These are phyloP conservation scores for Drosophila parvula DNA, from an alignment of 1,140 invertebrate species.

Conservation along the genomic window DNA sequence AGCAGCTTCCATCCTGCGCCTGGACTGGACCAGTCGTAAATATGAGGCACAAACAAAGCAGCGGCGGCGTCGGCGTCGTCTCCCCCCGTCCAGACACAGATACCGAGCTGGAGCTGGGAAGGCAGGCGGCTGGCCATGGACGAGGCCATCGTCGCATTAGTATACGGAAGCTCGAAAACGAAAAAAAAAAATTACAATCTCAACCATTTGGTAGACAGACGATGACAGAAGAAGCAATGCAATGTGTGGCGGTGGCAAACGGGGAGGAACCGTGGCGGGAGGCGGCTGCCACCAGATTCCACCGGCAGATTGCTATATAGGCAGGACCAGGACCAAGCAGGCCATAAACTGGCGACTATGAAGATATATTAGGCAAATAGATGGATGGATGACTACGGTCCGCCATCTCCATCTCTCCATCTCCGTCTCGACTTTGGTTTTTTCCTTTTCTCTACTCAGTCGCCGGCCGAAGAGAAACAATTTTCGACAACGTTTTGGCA, in stretches of 20 bases:
- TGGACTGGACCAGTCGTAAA: slow-evolving; percentile 63
- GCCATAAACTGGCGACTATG: slow-evolving; percentile 81
- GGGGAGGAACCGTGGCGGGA: slow-evolving; percentile 6
- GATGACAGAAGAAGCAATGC: slow-evolving; percentile 66
- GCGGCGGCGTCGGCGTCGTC: slow-evolving; percentile 8
- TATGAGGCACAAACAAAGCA: slow-evolving; percentile 77
- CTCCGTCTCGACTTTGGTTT: neutral
- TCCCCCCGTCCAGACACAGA: slow-evolving; percentile 33
- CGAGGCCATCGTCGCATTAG: slow-evolving; percentile 62
- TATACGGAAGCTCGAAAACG: slow-evolving; percentile 69
- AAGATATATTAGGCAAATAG: slow-evolving; percentile 83
- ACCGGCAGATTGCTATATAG: slow-evolving; percentile 38
- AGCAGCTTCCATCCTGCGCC: slow-evolving; percentile 19
- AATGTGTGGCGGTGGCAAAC: slow-evolving; percentile 21
- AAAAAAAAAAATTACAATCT: slow-evolving; percentile 66
- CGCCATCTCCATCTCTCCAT: slow-evolving; percentile 34
- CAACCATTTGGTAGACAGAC: slow-evolving; percentile 69
- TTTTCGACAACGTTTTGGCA: slow-evolving; percentile 73
- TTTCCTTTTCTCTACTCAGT: neutral
- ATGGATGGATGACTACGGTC: slow-evolving; percentile 58
- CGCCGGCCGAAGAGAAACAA: slow-evolving; percentile 51
- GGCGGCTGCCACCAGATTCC: slow-evolving; percentile 30
- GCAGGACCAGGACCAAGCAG: slow-evolving; percentile 37
- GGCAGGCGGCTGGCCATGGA: slow-evolving; percentile 15
- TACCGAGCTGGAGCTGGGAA: slow-evolving; percentile 27